A percentile compares a stretch with the other conserved stretches of the same genome.
Evolutionary conservation across 2,113 vertebrate genomes (phyloP).

Genomic region (Struthio camelus): DNA sequence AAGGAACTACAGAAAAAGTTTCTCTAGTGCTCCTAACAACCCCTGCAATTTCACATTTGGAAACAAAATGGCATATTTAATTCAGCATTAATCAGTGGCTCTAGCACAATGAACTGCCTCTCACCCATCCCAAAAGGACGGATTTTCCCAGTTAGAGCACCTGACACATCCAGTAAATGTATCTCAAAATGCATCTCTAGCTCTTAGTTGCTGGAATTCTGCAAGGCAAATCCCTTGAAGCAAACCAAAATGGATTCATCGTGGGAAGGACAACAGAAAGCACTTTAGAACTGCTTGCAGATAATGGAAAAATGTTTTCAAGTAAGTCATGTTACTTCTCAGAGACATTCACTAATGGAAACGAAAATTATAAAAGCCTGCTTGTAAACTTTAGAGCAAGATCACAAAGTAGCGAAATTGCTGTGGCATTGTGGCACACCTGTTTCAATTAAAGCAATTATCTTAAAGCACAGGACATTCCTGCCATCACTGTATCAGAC

Average conservation of each 20-base stretch:
- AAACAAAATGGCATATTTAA: slow-evolving; percentile 10
- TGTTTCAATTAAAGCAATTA: slow-evolving; percentile 50
- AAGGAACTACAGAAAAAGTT: not conserved
- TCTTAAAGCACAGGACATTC: not conserved
- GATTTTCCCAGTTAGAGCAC: slow-evolving; percentile 6
- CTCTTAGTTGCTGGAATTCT: slow-evolving; percentile 36
- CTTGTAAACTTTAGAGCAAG: slow-evolving; percentile 4
- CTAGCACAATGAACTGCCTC: not conserved
- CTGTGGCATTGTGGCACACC: not conserved
- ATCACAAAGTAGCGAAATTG: not conserved
- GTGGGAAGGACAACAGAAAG: not conserved
- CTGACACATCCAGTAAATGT: slow-evolving; percentile 4
- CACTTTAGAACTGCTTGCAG: slow-evolving; percentile 49
- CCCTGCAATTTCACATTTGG: not conserved
- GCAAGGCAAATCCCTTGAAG: slow-evolving; percentile 38
- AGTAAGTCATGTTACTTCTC: slow-evolving; percentile 20
- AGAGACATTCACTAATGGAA: slow-evolving; percentile 39
- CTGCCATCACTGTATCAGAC: not conserved
- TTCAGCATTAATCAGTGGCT: not conserved
- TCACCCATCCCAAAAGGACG: not conserved
- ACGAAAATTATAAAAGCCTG: slow-evolving; percentile 36
- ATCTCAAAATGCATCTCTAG: slow-evolving; percentile 5
- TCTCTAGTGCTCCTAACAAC: not conserved
- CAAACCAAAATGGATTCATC: slow-evolving; percentile 27
- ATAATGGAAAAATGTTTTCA: slow-evolving; percentile 57